Evolutionary conservation across 2,797 vertebrate species (phyloP).

Genomic region (Hemitrygon akajei): DNA sequence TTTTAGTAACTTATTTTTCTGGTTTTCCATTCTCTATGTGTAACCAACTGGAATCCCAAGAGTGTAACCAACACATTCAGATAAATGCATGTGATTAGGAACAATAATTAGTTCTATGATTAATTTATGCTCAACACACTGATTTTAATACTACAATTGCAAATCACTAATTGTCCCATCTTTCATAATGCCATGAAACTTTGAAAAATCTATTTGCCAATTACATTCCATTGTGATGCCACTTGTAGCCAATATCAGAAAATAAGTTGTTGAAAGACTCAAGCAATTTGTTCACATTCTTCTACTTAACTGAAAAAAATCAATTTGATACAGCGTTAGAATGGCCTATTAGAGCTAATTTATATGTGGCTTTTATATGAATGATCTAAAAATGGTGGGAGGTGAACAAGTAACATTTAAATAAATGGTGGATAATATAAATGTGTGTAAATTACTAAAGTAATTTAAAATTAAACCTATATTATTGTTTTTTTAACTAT

Average conservation of each 20-base stretch:
- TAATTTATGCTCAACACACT: background rate
- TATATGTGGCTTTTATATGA: background rate
- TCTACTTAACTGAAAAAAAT: background rate
- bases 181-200: background rate
- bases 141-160: background rate
- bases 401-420: background rate
- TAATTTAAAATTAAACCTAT: slow-evolving; percentile 1
- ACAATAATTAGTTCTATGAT: background rate
- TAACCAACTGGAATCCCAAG: background rate
- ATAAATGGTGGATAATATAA: background rate
- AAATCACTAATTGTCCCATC: background rate
- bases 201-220: background rate
- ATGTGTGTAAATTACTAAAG: background rate
- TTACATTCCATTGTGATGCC: background rate
- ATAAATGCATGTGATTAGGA: background rate
- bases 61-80: too few species aligned
- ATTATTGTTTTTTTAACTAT: background rate
- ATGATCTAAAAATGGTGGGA: background rate
- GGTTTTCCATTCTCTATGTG: background rate
- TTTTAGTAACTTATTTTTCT: background rate
- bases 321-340: background rate
- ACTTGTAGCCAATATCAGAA: background rate
- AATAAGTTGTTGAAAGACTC: background rate
- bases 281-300: background rate
- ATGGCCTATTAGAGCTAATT: background rate